Conservation (phyloP, 2,113 vertebrate species). For the Rhabdomys dilectus region DNA sequence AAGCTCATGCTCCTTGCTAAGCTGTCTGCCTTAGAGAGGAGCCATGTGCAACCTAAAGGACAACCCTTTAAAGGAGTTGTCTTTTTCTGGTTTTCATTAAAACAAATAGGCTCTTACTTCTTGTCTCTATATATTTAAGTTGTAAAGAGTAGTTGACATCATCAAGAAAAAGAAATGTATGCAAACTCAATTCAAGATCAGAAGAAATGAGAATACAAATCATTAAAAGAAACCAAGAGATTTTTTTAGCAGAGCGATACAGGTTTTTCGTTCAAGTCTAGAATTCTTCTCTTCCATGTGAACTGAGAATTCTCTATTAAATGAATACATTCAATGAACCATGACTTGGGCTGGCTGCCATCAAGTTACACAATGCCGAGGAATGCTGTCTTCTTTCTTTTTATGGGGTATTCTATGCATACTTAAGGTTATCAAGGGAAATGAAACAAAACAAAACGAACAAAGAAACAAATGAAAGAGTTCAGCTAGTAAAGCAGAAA, state of each 20-base stretch:
- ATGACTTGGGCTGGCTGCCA: neutral
- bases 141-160: neutral
- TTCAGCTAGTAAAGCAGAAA: neutral
- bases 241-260: neutral
- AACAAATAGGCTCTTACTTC: neutral
- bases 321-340: neutral
- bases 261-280: conserved; percentile 17
- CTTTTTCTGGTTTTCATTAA: neutral
- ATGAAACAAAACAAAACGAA: neutral
- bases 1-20: neutral
- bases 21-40: neutral
- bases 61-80: neutral
- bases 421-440: neutral
- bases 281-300: neutral
- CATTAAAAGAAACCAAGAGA: conserved; percentile 30
- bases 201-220: neutral
- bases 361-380: neutral
- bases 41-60: neutral
- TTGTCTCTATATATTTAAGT: neutral
- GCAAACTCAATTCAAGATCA: neutral
- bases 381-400: neutral
- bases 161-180: conserved; percentile 27
- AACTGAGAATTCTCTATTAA: neutral
- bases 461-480: neutral
- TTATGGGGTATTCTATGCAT: neutral